These are phyloP conservation scores for Galaxias olidus DNA, from an alignment of 2,797 vertebrate genomes.

Conservation along the genomic window DNA sequence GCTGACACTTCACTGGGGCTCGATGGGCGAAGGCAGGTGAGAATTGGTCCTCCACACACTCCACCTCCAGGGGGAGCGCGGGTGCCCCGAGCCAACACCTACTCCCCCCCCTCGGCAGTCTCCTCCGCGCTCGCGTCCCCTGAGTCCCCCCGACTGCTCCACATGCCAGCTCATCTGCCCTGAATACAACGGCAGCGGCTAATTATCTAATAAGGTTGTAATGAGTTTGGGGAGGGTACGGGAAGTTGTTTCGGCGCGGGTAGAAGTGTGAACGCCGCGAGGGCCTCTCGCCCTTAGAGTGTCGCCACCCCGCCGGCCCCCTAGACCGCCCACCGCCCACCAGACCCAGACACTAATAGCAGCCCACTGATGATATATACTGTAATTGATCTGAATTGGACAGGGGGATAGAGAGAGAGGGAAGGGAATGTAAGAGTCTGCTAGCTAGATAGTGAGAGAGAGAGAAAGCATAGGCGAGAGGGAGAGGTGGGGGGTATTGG, in stretches of 20 bases:
- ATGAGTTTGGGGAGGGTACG: conserved; percentile 73
- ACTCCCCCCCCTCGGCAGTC: conserved; percentile 23
- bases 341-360: conserved; percentile 19
- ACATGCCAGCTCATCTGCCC: conserved; percentile 78
- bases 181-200: conserved; percentile 77
- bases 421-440: conserved; percentile 17
- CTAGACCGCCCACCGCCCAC: conserved; percentile 20
- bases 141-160: conserved; percentile 62
- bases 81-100: conserved; percentile 30
- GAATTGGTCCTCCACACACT: conserved; percentile 50
- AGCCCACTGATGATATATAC: conserved; percentile 33
- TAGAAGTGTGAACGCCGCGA: conserved; percentile 19
- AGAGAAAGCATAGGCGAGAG: not conserved
- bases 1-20: not conserved
- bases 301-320: conserved; percentile 30
- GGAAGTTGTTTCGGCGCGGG: too few relatives aligned
- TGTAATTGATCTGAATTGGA: conserved; percentile 28
- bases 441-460: conserved; percentile 4
- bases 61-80: conserved; percentile 53
- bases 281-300: conserved; percentile 8
- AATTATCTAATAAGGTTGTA: conserved; percentile 78
- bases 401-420: conserved; percentile 23
- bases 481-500: not conserved
- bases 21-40: conserved; percentile 41
- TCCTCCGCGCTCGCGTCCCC: conserved; percentile 65